Evolutionary conservation across 1,140 invertebrate species (phyloP).

Genomic region (Drosophila dunni): DNA sequence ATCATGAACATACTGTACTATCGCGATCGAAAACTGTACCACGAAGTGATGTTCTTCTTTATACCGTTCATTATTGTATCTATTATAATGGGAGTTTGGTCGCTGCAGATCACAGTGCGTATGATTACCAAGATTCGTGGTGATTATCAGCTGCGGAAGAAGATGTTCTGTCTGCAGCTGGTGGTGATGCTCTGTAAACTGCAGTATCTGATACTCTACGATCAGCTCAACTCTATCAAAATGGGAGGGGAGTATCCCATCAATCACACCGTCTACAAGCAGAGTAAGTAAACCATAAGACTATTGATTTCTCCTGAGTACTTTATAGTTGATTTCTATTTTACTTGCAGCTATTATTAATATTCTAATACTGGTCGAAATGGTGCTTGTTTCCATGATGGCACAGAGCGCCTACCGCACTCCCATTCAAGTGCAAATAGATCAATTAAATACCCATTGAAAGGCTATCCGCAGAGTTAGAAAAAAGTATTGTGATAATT

Average conservation of each 20-base stretch:
- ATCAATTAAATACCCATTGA: constrained; percentile 54
- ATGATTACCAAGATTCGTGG: constrained; percentile 67
- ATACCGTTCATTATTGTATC: constrained; percentile 76
- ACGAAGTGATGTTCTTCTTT: constrained; percentile 68
- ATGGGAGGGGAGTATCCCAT: constrained; percentile 79
- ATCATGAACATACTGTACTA: constrained; percentile 79
- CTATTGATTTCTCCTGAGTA: neutral
- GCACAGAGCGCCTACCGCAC: constrained; percentile 74
- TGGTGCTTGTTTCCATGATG: constrained; percentile 79
- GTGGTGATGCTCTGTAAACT: constrained; percentile 77
- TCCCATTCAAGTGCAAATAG: constrained; percentile 68
- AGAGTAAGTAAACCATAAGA: constrained; percentile 61
- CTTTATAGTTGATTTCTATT: neutral
- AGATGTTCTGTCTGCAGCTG: constrained; percentile 79
- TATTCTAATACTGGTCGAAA: constrained; percentile 76
- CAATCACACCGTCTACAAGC: constrained; percentile 79
- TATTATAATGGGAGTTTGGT: constrained; percentile 72
- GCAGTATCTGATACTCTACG: constrained; percentile 74
- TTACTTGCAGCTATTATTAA: constrained; percentile 74
- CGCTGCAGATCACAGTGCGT: constrained; percentile 75
- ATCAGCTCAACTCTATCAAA: constrained; percentile 63
- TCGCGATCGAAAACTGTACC: constrained; percentile 58
- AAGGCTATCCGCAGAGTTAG: constrained; percentile 25
- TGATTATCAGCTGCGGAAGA: constrained; percentile 75
- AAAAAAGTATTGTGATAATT: constrained; percentile 76